Evolutionary conservation across 2,797 vertebrate genomes (phyloP).

Genomic region (Leptoclinus maculatus): DNA sequence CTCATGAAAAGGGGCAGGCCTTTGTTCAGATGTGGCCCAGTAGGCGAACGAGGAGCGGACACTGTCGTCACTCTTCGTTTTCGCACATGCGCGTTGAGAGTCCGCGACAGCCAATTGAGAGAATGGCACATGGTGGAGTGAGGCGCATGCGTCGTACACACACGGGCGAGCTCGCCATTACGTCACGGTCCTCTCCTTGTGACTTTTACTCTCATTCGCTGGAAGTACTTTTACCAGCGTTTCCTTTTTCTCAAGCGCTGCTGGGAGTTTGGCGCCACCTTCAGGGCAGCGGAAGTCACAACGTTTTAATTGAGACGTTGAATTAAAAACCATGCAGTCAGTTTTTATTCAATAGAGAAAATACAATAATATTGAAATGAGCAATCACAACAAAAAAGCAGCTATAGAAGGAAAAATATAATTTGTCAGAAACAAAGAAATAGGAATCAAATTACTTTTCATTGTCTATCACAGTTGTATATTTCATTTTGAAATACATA

Average conservation of each 20-base stretch:
- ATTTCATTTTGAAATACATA: background rate
- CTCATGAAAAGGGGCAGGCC: conserved; percentile 79
- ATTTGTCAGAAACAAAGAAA: no score
- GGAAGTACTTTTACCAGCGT: conserved; percentile 7
- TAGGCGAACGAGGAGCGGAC: background rate
- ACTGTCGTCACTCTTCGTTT: fast-evolving
- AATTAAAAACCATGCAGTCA: background rate
- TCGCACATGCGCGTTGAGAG: conserved; percentile 1
- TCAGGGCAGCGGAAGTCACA: conserved; percentile 18
- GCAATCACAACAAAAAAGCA: background rate
- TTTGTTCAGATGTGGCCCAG: conserved; percentile 64
- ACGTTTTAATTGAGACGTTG: background rate
- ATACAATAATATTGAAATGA: background rate
- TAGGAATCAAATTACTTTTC: background rate
- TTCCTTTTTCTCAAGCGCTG: conserved; percentile 18
- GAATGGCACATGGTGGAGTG: fast-evolving
- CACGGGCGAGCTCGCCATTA: fast-evolving
- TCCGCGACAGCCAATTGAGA: fast-evolving
- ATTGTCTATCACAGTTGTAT: background rate
- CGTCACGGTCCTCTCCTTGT: background rate
- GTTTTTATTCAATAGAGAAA: background rate
- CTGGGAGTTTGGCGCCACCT: conserved; percentile 56
- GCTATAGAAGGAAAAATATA: background rate
- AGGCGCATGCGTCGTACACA: background rate
- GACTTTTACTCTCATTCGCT: background rate